Conservation (phyloP, 2,888 invertebrate genomes). For the Rhodophaea formosa region DNA sequence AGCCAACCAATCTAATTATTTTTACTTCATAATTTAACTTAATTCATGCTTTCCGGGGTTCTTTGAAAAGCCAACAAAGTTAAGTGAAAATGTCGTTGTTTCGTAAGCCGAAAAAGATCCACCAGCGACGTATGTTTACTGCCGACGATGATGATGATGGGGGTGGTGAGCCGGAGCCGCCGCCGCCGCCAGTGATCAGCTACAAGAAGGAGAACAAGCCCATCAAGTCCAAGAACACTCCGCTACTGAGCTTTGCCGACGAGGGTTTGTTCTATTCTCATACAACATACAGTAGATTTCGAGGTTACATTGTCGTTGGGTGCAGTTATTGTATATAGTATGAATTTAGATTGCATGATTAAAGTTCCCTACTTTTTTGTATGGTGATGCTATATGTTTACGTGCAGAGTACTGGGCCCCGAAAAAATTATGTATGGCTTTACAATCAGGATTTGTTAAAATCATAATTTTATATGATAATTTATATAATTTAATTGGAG, state of each 20-base stretch:
- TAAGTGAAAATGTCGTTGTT: conserved; percentile 87
- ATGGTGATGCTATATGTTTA: no score
- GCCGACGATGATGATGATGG: conserved; percentile 83
- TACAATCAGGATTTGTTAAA: no score
- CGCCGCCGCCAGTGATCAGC: conserved; percentile 75
- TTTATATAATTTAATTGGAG: no score
- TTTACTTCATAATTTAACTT: neutral
- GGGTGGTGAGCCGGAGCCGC: conserved; percentile 78
- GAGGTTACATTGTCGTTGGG: neutral
- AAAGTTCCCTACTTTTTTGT: no score
- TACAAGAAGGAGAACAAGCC: conserved; percentile 72
- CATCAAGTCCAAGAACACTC: conserved; percentile 77
- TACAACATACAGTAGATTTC: neutral
- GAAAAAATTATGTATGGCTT: no score
- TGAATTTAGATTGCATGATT: no score
- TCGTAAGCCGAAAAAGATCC: conserved; percentile 93
- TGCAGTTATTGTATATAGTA: neutral
- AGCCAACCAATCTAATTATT: no score
- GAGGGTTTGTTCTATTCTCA: conserved; percentile 66
- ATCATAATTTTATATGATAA: no score
- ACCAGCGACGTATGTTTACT: conserved; percentile 88
- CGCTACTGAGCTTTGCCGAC: conserved; percentile 90
- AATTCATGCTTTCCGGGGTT: neutral
- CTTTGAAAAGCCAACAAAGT: conserved; percentile 10
- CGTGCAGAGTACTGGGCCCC: no score